Evolutionary conservation across 2,888 invertebrate genomes (phyloP).

Genomic region (Timandra comae): DNA sequence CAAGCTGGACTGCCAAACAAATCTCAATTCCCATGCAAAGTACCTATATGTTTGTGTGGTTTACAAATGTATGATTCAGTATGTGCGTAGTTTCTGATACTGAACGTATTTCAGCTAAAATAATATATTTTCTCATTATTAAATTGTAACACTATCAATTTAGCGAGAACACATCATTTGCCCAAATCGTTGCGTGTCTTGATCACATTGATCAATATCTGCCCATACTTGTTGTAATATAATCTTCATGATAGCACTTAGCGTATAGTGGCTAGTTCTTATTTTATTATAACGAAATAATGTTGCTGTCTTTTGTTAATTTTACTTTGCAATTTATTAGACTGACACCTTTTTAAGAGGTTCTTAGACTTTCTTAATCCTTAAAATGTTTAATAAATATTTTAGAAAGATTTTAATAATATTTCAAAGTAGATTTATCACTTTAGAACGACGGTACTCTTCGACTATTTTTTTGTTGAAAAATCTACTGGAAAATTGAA

Average conservation of each 20-base stretch:
- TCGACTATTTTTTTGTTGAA: no score
- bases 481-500: no score
- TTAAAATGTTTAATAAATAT: no score
- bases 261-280: neutral
- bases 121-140: no score
- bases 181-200: constrained; percentile 54
- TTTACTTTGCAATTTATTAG: neutral
- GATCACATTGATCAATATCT: constrained; percentile 50
- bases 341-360: neutral
- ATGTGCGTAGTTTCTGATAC: no score
- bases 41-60: neutral
- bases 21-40: neutral
- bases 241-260: constrained; percentile 22
- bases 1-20: neutral
- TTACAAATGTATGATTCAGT: constrained; percentile 22
- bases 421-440: no score
- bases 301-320: neutral
- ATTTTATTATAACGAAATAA: neutral
- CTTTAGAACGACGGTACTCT: no score
- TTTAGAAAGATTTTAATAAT: neutral
- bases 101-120: no score
- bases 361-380: neutral
- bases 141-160: constrained; percentile 29
- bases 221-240: constrained; percentile 43
- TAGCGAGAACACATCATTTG: constrained; percentile 42